A percentile compares a stretch with the other conserved stretches of the same genome.
These are phyloP conservation scores for Zaprionus gabonicus DNA, from an alignment of 1,140 invertebrate genomes.

Conservation along the genomic window DNA sequence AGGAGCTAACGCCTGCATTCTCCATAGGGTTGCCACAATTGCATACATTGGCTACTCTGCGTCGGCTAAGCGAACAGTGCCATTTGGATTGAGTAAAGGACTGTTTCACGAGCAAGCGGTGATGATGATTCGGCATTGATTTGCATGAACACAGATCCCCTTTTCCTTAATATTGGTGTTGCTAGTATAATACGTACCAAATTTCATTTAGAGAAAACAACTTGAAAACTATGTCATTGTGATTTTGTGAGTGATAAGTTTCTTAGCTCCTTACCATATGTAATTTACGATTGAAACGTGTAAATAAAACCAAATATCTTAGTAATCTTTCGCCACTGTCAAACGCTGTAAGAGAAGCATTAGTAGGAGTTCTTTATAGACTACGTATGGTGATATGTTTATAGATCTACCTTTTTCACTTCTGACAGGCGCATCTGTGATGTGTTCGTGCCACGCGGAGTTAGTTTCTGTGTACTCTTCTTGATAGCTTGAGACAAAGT, in stretches of 20 bases:
- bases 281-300: slow-evolving; percentile 5
- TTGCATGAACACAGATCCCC: too few species aligned
- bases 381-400: not conserved
- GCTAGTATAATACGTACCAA: not conserved
- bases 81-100: too few species aligned
- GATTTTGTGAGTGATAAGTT: not conserved
- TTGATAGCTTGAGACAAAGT: slow-evolving; percentile 20
- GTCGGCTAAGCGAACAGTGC: too few species aligned
- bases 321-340: not conserved
- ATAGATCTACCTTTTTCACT: slow-evolving; percentile 26
- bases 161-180: not conserved
- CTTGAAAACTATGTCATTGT: not conserved
- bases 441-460: slow-evolving; percentile 32
- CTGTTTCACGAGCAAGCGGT: too few species aligned
- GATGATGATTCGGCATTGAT: too few species aligned
- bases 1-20: too few species aligned
- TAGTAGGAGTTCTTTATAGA: not conserved
- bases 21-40: too few species aligned
- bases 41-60: too few species aligned
- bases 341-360: slow-evolving; percentile 21
- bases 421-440: slow-evolving; percentile 37
- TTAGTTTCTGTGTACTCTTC: slow-evolving; percentile 20
- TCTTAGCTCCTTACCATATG: slow-evolving; percentile 8
- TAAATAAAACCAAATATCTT: slow-evolving; percentile 3
- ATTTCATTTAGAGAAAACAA: slow-evolving; percentile 12